Base-by-base conservation (phyloP, 2,797 vertebrate genomes). In the Arnoldichthys spilopterus region DNA sequence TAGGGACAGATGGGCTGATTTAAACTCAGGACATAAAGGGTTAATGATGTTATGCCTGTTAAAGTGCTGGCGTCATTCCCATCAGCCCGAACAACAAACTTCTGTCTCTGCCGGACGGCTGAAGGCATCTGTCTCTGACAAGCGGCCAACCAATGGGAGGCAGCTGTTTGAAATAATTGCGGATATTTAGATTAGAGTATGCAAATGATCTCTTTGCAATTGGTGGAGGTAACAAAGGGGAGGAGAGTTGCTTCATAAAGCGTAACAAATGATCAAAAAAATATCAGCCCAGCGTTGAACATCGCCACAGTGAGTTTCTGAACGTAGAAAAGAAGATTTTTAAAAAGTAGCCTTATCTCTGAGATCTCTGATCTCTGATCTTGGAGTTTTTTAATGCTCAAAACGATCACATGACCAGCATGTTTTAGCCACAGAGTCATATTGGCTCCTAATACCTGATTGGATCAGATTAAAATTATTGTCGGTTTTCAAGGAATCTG, bases 211-310 rank as follows among this genome's bases (percentile, higher is more conserved):
- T 71, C 84, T 84, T 87, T 85, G 79, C 89, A 87, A 91, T 89
- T 87, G 85, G 89, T 91, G 87, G 88, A 85, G 76, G 58, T 69
- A 80, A 85, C 85, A 72, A 76, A 61, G 62, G 63, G 86, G 84
- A 81, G 85, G 89, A 81, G 86, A 83, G 83, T 85, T 78, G 81
- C 85, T 86, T 90, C 90, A 92, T 85, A 76, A 91, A 81, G 85
- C 86, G 72, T 85, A 80, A 82, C 85, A 88, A 90, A 92, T 88
- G 80, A 90, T 71, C 80, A 80, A 85, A 74, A 80, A 76, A 84
- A 88, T n/a, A 90, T 89, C 84, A 78, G 87, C 77, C 76, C 76
- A 85, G 87, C 87, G 87, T 87, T 89, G 82, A 87, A 85, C 84
- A 85, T 87, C 83, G 85, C 66, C 67, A 77, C 34, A 73, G 72